phyloP scores from a whole-genome alignment of 2,113 vertebrate species.

The Entelurus aequoreus region DNA sequence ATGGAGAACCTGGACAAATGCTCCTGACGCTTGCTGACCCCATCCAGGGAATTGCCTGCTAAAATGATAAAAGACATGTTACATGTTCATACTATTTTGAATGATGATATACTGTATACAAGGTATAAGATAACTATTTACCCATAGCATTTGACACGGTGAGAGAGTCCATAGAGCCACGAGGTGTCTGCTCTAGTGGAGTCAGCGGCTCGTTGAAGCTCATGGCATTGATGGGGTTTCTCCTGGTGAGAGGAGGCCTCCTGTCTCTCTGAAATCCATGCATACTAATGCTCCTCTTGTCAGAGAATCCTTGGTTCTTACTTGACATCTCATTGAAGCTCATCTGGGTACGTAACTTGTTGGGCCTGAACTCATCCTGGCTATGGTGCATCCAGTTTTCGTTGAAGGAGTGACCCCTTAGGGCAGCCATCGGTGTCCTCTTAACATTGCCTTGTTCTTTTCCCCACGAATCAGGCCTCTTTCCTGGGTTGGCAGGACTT shows the following conservation, averaged over 20 bases:
- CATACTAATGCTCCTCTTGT: slow-evolving; percentile 85
- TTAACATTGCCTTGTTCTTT: slow-evolving; percentile 88
- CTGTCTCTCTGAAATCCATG: slow-evolving; percentile 82
- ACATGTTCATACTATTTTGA: background rate
- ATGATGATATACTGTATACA: background rate
- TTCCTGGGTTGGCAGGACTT: slow-evolving; percentile 56
- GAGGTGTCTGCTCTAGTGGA: slow-evolving; percentile 87
- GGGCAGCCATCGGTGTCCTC: slow-evolving; percentile 83
- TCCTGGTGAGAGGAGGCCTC: slow-evolving; percentile 67
- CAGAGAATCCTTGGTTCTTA: slow-evolving; percentile 80
- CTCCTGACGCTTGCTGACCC: slow-evolving; percentile 89
- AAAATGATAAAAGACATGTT: slow-evolving; percentile 14
- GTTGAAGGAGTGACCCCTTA: slow-evolving; percentile 84
- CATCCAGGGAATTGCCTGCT: slow-evolving; percentile 87
- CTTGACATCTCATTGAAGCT: slow-evolving; percentile 88
- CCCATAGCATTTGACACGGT: slow-evolving; percentile 93
- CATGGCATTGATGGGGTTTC: slow-evolving; percentile 88
- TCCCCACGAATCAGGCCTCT: slow-evolving; percentile 80
- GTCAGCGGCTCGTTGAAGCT: slow-evolving; percentile 89
- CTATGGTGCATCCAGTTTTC: slow-evolving; percentile 87
- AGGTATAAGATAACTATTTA: slow-evolving; percentile 5
- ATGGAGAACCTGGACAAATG: slow-evolving; percentile 97
- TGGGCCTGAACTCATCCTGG: slow-evolving; percentile 85
- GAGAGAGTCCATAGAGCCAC: slow-evolving; percentile 92
- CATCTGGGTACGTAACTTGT: slow-evolving; percentile 85